Conservation (phyloP, 2,888 invertebrate species). For the Congeria kusceri region DNA sequence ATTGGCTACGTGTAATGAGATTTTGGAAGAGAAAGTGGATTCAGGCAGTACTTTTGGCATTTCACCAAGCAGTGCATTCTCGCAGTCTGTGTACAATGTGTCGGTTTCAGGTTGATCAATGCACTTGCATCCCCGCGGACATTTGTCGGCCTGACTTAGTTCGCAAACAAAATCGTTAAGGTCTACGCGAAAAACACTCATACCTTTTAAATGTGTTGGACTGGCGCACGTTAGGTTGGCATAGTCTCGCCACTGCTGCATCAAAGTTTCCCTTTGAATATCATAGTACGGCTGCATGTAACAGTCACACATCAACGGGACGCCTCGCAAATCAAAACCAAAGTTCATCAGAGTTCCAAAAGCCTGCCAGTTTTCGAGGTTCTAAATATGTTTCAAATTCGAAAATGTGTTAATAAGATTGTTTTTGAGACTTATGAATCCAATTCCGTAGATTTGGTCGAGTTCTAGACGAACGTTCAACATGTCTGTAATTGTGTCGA, state of each 20-base stretch:
- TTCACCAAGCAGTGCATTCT: background rate
- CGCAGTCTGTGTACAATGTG: conserved; percentile 36
- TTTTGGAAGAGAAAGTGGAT: conserved; percentile 29
- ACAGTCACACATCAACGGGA: conserved; percentile 47
- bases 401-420: conserved; percentile 38
- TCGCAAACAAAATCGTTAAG: conserved; percentile 16
- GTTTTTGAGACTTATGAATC: conserved; percentile 24
- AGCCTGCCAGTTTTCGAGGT: conserved; percentile 17
- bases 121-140: conserved; percentile 26
- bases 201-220: conserved; percentile 23
- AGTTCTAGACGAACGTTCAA: conserved; percentile 6
- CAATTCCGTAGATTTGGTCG: conserved; percentile 35
- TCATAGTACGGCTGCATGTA: conserved; percentile 48
- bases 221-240: conserved; percentile 35
- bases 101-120: conserved; percentile 29
- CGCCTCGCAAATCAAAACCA: conserved; percentile 48
- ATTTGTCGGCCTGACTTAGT: conserved; percentile 8
- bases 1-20: conserved; percentile 27
- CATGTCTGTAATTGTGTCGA: conserved; percentile 29
- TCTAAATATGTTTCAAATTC: conserved; percentile 38
- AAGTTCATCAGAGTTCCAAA: conserved; percentile 39
- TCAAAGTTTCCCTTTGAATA: conserved; percentile 21
- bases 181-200: background rate
- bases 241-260: conserved; percentile 41
- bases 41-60: conserved; percentile 20